Base-by-base conservation (phyloP, 2,797 vertebrate species). In the Sebastes aleutianus region DNA sequence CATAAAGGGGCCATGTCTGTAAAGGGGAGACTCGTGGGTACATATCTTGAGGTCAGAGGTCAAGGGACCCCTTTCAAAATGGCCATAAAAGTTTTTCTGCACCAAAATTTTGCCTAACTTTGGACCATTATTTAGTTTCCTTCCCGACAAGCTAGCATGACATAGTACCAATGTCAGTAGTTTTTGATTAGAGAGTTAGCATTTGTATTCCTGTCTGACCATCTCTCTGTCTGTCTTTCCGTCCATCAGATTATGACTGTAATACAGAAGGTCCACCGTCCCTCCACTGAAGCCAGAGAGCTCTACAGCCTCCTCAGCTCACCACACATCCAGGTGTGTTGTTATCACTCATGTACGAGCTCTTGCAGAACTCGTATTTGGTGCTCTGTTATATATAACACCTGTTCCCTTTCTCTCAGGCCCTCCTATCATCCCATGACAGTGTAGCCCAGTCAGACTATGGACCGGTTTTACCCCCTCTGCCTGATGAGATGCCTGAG, bases 371-470 rank as follows among this genome's bases (percentile, higher is more conserved):
- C 22, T n/a, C 31, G 3, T 13, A 1, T n/a, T n/a, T 58, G 8
- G 16, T 20, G 8, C 16, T 1, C 6, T 56, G 24, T 54, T 34
- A 0, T 20, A 50, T 54, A 9, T 56, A 13, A 62, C 56, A 27
- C 6, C 4, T 54, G 22, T 36, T 3, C 10, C 56, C 39, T 36
- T 39, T 70, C 70, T 31, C 3, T 47, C 80, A 99, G 98, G 98
- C 97, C 61, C 92, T 99, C 58, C 92, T 99, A 3, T 96, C 92
- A 0, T 96, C 96, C 70, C 97, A 99, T 18, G 98, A 99, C 87
- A 95, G 92, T 0, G 96, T 99, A 31, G 97, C 97, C 57, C 97
- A 96, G 95, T 96, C 95, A 39, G 97, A 97, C 88, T 99, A 96
- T 24, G 96, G 95, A 10, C 98, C 98, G 0, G 85, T 94, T 9